Evolutionary conservation across 2,113 vertebrate species (phyloP), one percentile per base, ranked within the genome.

Genomic region (Tachysurus vachellii): DNA sequence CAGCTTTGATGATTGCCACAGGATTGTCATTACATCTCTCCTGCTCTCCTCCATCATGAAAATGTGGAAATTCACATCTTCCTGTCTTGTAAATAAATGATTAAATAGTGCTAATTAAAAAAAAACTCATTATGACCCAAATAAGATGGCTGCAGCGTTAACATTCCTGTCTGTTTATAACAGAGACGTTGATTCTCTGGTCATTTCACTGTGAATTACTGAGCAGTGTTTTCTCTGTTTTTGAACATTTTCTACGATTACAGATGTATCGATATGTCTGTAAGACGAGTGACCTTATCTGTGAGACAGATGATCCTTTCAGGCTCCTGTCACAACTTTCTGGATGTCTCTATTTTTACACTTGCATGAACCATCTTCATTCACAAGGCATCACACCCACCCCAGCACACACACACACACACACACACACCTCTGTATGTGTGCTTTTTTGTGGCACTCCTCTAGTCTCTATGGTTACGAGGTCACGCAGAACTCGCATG

Each of bases 401-500:
- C 4, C 28, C 10, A 56, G 31, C 11, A 9, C 36, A 53, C 36
- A 36, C 82, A 31, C 47, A 36, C 11, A 50, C n/a, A 5, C 3
- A 17, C 53, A 62, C 57, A 28, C 44, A 54, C 80, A 64, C 36
- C 12, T 84, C 56, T 79, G 10, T 56, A 23, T 3, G 5, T 62
- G 31, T 44, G 80, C 53, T 28, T 19, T 83, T 86, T 66, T 70
- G 64, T 71, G 79, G 85, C 66, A 61, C 53, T 86, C 57, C 68
- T 53, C 82, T 85, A 53, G 82, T 87, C 82, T 66, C 87, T 84
- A 87, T 68, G 80, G 21, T 85, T 76, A 87, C 90, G 85, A 44
- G 88, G 86, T 88, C 84, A 88, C 85, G 68, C 36, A 42, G 82
- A 84, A 77, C 82, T 36, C 47, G 84, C 76, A 83, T 62, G 31